phyloP scores from a whole-genome alignment of 1,140 invertebrate genomes.

The Apis cerana region DNA sequence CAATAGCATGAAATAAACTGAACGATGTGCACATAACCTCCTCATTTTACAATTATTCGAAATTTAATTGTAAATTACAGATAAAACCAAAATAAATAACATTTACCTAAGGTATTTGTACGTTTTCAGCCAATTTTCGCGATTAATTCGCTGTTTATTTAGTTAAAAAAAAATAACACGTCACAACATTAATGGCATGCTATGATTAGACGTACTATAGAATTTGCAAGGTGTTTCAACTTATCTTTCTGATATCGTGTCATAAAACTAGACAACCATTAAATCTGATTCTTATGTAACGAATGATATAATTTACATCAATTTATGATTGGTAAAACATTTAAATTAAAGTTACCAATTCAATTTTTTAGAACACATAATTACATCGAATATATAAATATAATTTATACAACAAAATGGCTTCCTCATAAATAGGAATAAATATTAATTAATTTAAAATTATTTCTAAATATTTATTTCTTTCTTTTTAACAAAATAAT shows the following conservation, averaged over 20 bases:
- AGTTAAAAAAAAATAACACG: conserved; percentile 76
- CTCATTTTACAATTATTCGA: not conserved
- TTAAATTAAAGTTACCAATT: not conserved
- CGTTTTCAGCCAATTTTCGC: conserved; percentile 53
- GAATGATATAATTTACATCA: conserved; percentile 2
- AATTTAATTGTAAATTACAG: not conserved
- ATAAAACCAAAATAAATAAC: not conserved
- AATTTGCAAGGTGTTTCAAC: conserved; percentile 39
- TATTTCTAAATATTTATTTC: not conserved
- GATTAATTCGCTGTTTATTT: conserved; percentile 47
- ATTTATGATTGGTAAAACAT: not conserved
- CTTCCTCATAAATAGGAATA: not conserved
- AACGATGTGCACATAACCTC: conserved; percentile 53
- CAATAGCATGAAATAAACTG: conserved; percentile 12
- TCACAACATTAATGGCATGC: conserved; percentile 77
- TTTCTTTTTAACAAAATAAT: not conserved
- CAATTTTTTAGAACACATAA: not conserved
- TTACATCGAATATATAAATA: not conserved
- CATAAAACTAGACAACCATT: not conserved
- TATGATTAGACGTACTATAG: conserved; percentile 53
- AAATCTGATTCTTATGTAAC: conserved; percentile 42
- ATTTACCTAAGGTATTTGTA: conserved; percentile 64
- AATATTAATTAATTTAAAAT: not conserved
- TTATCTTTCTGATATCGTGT: conserved; percentile 8
- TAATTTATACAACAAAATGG: no score